Conservation (phyloP, 1,140 invertebrate species). For the Oedothorax gibbosus region DNA sequence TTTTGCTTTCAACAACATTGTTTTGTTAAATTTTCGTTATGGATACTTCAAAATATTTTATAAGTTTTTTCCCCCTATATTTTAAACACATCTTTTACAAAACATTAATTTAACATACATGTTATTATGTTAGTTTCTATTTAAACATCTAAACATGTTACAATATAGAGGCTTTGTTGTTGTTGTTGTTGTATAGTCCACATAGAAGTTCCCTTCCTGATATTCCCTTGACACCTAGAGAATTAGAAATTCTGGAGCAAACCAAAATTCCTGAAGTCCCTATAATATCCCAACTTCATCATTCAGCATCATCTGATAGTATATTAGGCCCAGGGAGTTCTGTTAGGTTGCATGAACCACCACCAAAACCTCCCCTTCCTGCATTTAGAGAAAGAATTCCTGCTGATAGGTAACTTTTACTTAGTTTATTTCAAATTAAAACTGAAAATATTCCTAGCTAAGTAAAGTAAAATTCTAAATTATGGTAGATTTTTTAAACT, state of each 20-base stretch:
- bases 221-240: constrained; percentile 74
- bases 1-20: too few relatives aligned
- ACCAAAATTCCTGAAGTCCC: constrained; percentile 59
- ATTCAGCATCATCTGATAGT: constrained; percentile 62
- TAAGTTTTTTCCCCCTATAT: neutral
- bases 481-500: too few relatives aligned
- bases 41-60: neutral
- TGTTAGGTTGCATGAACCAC: constrained; percentile 70
- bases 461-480: constrained; percentile 8
- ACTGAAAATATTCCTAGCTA: neutral
- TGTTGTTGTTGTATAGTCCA: constrained; percentile 66
- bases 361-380: constrained; percentile 88
- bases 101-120: neutral
- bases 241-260: constrained; percentile 69
- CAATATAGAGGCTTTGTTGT: too few relatives aligned
- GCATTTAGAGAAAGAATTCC: constrained; percentile 65
- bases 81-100: neutral
- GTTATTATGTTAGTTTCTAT: constrained; percentile 6
- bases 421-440: too few relatives aligned
- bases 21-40: neutral
- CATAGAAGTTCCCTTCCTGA: constrained; percentile 81
- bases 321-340: constrained; percentile 43
- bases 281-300: constrained; percentile 44
- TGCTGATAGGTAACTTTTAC: constrained; percentile 39
- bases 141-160: too few relatives aligned